Conservation (phyloP, 2,888 invertebrate species). For the Kryphioiulus occultus region DNA sequence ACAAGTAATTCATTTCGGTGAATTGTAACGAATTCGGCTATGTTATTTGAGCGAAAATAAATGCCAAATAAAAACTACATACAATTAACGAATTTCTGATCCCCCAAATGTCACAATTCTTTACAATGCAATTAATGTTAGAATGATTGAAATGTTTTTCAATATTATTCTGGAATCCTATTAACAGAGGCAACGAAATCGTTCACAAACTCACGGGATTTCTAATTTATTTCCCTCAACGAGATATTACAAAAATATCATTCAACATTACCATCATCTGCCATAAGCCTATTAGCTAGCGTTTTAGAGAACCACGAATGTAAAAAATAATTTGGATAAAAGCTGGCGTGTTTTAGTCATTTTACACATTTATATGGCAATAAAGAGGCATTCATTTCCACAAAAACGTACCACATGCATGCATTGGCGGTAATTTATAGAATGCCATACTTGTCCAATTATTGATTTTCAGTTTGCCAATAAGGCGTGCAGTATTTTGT, state of each 20-base stretch:
- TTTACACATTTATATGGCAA: background rate
- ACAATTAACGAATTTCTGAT: no score
- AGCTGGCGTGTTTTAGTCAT: background rate
- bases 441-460: background rate
- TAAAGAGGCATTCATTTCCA: background rate
- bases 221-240: no score
- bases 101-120: no score
- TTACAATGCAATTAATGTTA: no score
- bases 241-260: background rate
- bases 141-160: no score
- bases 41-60: no score
- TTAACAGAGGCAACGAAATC: no score
- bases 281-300: background rate
- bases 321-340: background rate
- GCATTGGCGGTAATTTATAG: background rate
- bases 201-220: no score
- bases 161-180: no score
- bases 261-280: background rate
- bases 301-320: background rate
- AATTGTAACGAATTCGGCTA: no score
- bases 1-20: no score
- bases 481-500: background rate
- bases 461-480: slow-evolving; percentile 5
- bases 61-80: no score
- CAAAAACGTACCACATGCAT: background rate